Percentiles rank a stretch among this genome's conserved stretches.
These are phyloP conservation scores for Clitarchus hookeri DNA, from an alignment of 2,888 invertebrate genomes.

Conservation along the genomic window DNA sequence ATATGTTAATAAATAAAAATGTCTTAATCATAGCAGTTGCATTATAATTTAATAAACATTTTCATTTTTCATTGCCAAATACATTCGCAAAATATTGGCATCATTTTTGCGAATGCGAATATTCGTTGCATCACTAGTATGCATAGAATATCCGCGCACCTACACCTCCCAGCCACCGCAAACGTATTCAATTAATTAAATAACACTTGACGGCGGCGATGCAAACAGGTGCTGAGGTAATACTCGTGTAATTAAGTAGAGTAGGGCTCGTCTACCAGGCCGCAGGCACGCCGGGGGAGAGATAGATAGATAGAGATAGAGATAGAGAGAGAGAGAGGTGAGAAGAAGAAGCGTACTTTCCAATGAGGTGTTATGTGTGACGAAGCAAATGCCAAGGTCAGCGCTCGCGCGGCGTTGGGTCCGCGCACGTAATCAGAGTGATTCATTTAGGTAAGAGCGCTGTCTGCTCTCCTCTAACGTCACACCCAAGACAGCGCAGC, in stretches of 20 bases:
- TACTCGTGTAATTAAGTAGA: constrained; percentile 14
- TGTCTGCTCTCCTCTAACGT: too few relatives aligned
- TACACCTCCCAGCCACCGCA: background rate
- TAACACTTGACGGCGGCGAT: background rate
- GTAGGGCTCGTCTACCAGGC: background rate
- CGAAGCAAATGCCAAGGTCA: background rate
- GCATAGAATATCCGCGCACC: background rate
- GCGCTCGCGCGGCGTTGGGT: background rate
- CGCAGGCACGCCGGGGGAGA: too few relatives aligned
- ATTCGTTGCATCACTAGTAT: too few relatives aligned
- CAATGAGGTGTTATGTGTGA: background rate
- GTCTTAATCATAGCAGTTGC: too few relatives aligned
- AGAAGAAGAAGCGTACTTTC: background rate
- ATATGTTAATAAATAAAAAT: too few relatives aligned
- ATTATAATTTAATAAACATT: too few relatives aligned
- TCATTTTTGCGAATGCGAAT: too few relatives aligned
- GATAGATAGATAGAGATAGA: too few relatives aligned
- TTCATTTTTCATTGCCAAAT: too few relatives aligned
- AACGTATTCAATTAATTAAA: background rate
- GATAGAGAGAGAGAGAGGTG: background rate
- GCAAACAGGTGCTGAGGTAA: background rate
- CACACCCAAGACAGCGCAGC: too few relatives aligned
- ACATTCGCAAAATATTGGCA: too few relatives aligned
- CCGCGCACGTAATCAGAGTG: background rate
- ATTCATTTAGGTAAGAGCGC: background rate